Base-by-base conservation (phyloP, 2,113 vertebrate genomes). In the Coptodon bakossiorum region DNA sequence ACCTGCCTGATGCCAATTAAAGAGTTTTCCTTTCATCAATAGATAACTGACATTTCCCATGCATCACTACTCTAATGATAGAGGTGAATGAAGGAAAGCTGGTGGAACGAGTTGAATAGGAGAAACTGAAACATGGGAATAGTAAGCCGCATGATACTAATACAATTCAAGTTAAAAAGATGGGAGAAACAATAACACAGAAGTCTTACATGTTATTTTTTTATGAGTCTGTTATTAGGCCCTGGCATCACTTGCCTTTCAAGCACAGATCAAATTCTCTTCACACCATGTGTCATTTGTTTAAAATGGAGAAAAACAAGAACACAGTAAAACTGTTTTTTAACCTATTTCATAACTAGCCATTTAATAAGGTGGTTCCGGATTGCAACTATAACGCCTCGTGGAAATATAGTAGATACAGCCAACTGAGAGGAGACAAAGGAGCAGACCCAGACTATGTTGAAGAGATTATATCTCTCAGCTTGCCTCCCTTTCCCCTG, bases 11-110 rank as follows among this genome's bases (percentile, higher is more conserved):
- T 63, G 59, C 83, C 81, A 87, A 92, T 92, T 93, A 93, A 93
- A 91, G 92, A 87, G 82, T 86, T 92, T 92, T 91, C 83, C 83
- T 92, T 92, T 92, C 86, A 89, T 93, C 93, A 93, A 94, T 91
- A 93, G 80, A 89, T 91, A 93, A 94, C 89, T 94, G 90, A 93
- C 90, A 88, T 86, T 90, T 83, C 79, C 59, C 59, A 52, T 29
- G 36, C 66, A 88, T 78, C 40, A 24, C 38, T 53, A 38, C 73
- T 85, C 48, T 59, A 85, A 83, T 78, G 71, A 83, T 84, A 57
- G 82, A 80, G 63, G 66, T 88, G 66, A 79, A 81, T 22, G 66
- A 31, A 71, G n/a, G 13, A 61, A 71, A 38, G 52, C 2, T 68
- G 53, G 53, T 27, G 24, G 40, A 13, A 61, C 52, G 48, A 82